Evolutionary conservation across 2,888 invertebrate species (phyloP).

Genomic region (Caenorhabditis macrosperma): DNA sequence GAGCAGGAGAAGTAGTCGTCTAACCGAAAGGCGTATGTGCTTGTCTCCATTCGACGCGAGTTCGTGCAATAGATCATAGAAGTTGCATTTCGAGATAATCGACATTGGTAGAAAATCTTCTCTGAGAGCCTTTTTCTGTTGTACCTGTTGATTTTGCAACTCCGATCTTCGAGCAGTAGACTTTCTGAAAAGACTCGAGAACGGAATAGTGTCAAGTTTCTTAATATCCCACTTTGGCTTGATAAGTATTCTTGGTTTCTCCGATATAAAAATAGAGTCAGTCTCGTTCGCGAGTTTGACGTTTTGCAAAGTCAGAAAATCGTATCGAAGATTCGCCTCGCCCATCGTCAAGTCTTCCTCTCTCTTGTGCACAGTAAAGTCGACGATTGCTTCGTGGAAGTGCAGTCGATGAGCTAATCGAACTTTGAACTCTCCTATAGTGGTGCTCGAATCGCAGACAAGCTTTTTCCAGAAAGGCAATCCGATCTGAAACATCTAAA

Average conservation of each 20-base stretch:
- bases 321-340: constrained; percentile 45
- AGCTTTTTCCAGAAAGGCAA: constrained; percentile 35
- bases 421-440: constrained; percentile 55
- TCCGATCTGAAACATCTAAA: constrained; percentile 28
- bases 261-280: constrained; percentile 51
- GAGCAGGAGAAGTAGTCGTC: constrained; percentile 34
- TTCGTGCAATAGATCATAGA: constrained; percentile 54
- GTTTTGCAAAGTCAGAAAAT: constrained; percentile 46
- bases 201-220: background rate
- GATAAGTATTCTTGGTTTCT: constrained; percentile 37
- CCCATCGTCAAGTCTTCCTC: constrained; percentile 49
- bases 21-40: constrained; percentile 31
- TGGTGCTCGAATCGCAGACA: constrained; percentile 53
- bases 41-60: constrained; percentile 41
- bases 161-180: constrained; percentile 4
- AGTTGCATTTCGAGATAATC: constrained; percentile 48
- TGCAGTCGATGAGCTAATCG: constrained; percentile 42
- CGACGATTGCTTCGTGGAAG: constrained; percentile 39
- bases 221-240: constrained; percentile 31
- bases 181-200: constrained; percentile 19
- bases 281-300: constrained; percentile 38
- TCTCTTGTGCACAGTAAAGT: constrained; percentile 50
- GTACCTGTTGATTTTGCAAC: constrained; percentile 1
- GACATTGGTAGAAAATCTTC: constrained; percentile 48
- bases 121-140: constrained; percentile 35